Conservation (phyloP, 1,140 invertebrate species). For the Trichonephila inaurata region DNA sequence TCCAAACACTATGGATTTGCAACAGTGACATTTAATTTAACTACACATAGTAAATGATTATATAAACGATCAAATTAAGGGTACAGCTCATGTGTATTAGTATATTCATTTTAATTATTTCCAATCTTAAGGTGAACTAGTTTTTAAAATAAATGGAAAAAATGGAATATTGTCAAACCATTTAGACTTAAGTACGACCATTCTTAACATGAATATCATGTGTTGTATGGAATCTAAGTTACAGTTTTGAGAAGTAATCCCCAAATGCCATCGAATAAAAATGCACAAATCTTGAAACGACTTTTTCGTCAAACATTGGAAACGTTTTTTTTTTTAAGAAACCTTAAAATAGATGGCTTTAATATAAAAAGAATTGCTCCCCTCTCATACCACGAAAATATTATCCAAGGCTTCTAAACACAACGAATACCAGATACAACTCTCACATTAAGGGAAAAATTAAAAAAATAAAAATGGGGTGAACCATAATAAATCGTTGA, state of each 20-base stretch:
- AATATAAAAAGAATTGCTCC: neutral
- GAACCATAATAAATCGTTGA: slow-evolving; percentile 48
- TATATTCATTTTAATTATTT: too few relatives aligned
- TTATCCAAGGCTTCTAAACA: neutral
- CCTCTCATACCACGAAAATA: neutral
- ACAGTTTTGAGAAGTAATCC: neutral
- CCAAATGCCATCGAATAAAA: neutral
- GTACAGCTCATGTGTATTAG: too few relatives aligned
- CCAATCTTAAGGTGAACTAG: too few relatives aligned
- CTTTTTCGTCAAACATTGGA: neutral
- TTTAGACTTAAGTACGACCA: too few relatives aligned
- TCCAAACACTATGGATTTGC: too few relatives aligned
- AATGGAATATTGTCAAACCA: too few relatives aligned
- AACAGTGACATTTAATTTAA: too few relatives aligned
- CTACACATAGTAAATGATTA: too few relatives aligned
- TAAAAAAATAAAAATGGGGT: neutral
- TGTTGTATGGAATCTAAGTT: too few relatives aligned
- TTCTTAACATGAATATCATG: too few relatives aligned
- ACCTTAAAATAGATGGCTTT: slow-evolving; percentile 2
- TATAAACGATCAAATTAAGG: too few relatives aligned
- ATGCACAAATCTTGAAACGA: neutral
- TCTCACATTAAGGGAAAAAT: neutral
- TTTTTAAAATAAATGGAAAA: too few relatives aligned
- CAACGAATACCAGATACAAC: neutral
- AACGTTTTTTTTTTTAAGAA: neutral